Evolutionary conservation across 1,140 invertebrate species (phyloP), one percentile per base, ranked within the genome.

Genomic region (Cardiocondyla obscurior): DNA sequence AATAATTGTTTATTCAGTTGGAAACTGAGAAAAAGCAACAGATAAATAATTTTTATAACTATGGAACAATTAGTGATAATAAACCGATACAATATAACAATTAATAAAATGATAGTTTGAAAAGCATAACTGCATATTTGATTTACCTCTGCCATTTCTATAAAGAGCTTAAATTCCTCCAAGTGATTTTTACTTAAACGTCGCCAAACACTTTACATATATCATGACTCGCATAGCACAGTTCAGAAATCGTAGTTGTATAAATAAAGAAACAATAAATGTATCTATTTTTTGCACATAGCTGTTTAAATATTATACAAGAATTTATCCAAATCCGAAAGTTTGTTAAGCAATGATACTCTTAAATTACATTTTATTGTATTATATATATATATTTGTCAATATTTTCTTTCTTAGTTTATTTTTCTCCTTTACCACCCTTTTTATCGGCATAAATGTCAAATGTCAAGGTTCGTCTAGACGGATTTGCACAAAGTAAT

Each of bases 81-180:
- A 39, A 39, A 42, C 14, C 14, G 16, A 22, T 14, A 14, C 1
- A n/a, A n/a, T 39, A 39, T 8, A 62, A 55, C 22, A 1, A n/a
- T n/a, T n/a, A 19, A 46, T 12, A 46, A 65, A 65, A 53, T 14
- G 14, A 42, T 42, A 42, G 42, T 42, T 12, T 0, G 6, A 33
- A 49, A 33, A 10, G 14, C 3, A 42, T 39, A 4, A 28, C 10
- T 72, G 2, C 36, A 49, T 6, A 16, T 64, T 46, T 33, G 46
- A 25, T 36, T 64, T 76, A 76, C 73, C 58, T 76, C 42, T 64
- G 58, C 4, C 73, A 76, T 76, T 76, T 39, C 0, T 3, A 6
- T 33, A 3, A 1, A 28, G 7, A 0, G 5, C 30, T 58, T 5
- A 22, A 62, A 62, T 62, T 62, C 10, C 16, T 25, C 5, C 2